Evolutionary conservation across 2,797 vertebrate species (phyloP).

Genomic region (Eulemur rubriventer): DNA sequence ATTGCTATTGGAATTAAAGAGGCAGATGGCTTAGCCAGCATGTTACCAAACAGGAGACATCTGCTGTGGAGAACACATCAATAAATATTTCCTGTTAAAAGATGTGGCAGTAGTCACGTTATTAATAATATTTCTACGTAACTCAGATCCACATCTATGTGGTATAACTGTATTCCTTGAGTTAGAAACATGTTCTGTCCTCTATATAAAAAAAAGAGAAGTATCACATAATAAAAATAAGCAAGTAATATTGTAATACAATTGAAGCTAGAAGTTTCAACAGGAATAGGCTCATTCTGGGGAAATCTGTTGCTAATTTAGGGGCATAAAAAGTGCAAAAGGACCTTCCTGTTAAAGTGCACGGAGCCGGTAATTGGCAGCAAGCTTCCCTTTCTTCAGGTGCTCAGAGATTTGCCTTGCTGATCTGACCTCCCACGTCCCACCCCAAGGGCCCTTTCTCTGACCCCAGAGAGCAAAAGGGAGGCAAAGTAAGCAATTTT

Average conservation of each 20-base stretch:
- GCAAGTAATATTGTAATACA: neutral
- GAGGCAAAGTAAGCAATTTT: neutral
- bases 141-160: neutral
- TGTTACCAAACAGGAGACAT: constrained; percentile 76
- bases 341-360: neutral
- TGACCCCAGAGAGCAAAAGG: neutral
- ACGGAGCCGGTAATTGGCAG: neutral
- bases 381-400: neutral
- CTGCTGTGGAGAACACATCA: constrained; percentile 16
- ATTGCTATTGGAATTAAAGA: constrained; percentile 70
- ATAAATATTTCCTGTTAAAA: constrained; percentile 46
- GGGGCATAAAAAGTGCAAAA: neutral
- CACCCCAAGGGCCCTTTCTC: neutral
- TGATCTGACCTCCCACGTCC: neutral
- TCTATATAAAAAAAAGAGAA: neutral
- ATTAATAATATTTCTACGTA: neutral
- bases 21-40: constrained; percentile 74
- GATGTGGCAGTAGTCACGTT: neutral
- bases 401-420: neutral
- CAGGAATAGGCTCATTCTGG: neutral
- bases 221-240: neutral
- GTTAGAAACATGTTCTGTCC: neutral
- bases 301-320: neutral
- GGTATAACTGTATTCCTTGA: neutral
- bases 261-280: neutral